Evolutionary conservation across 2,113 vertebrate species (phyloP).

Genomic region (Enhydra lutris): DNA sequence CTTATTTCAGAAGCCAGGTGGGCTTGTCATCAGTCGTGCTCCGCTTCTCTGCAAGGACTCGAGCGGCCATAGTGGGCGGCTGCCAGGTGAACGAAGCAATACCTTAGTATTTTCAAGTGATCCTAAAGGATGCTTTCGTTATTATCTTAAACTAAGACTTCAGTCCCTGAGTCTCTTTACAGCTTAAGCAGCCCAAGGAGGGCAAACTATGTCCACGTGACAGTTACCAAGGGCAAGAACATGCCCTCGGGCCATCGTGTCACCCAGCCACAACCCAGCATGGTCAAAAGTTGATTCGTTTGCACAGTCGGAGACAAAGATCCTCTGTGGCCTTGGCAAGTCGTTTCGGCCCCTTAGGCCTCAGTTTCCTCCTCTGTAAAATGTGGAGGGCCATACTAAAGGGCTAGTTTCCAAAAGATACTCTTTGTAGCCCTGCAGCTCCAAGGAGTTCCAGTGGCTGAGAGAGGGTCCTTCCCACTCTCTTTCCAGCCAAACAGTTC

Average conservation of each 20-base stretch:
- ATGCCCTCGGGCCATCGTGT: not conserved
- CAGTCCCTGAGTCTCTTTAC: not conserved
- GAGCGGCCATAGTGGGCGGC: not conserved
- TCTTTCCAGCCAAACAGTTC: not conserved
- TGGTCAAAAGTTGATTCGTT: not conserved
- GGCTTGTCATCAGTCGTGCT: not conserved
- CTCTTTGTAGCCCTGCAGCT: not conserved
- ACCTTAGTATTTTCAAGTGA: not conserved
- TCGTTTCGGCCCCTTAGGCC: not conserved
- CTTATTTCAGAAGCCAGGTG: not conserved
- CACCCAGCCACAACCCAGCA: rapidly evolving
- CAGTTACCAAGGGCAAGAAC: not conserved
- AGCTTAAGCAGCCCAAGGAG: not conserved
- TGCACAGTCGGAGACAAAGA: not conserved
- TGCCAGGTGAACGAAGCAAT: not conserved
- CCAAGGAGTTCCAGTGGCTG: not conserved
- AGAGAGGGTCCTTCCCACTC: not conserved
- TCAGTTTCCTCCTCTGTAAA: not conserved
- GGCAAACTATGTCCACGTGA: not conserved
- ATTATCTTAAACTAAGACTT: not conserved
- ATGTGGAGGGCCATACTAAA: not conserved
- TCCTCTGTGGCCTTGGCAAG: not conserved
- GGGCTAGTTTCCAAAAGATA: not conserved
- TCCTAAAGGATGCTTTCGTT: not conserved
- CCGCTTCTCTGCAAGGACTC: not conserved